These are phyloP conservation scores for Australoheros scitulus DNA, from an alignment of 2,113 vertebrate species.

Conservation along the genomic window DNA sequence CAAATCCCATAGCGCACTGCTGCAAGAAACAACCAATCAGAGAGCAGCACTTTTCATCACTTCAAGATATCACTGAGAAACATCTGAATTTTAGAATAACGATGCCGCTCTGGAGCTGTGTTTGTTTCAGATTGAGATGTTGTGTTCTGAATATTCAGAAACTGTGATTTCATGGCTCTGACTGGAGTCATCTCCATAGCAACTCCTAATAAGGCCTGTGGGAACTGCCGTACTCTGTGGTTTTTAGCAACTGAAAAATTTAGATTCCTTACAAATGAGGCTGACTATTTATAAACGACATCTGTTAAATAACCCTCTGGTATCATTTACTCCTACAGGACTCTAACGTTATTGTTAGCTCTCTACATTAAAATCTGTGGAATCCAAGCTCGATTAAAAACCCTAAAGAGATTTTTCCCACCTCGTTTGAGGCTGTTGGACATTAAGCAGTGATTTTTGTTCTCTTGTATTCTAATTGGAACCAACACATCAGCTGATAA, in stretches of 20 bases:
- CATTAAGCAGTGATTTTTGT: background rate
- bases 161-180: background rate
- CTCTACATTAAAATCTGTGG: background rate
- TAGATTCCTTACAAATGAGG: background rate
- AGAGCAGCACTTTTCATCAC: background rate
- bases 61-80: background rate
- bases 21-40: background rate
- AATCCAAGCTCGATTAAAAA: background rate
- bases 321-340: background rate
- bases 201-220: background rate
- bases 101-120: background rate
- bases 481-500: slow-evolving; percentile 12
- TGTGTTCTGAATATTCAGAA: background rate
- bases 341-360: background rate
- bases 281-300: background rate
- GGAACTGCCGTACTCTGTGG: background rate
- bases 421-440: background rate
- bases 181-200: slow-evolving; percentile 1
- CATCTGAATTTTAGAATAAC: background rate
- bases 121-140: background rate
- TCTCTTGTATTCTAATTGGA: slow-evolving; percentile 8
- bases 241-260: background rate
- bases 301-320: background rate
- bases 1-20: background rate
- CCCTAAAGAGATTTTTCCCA: background rate